phyloP scores from a whole-genome alignment of 2,113 vertebrate genomes.

The Periophthalmus modestus region DNA sequence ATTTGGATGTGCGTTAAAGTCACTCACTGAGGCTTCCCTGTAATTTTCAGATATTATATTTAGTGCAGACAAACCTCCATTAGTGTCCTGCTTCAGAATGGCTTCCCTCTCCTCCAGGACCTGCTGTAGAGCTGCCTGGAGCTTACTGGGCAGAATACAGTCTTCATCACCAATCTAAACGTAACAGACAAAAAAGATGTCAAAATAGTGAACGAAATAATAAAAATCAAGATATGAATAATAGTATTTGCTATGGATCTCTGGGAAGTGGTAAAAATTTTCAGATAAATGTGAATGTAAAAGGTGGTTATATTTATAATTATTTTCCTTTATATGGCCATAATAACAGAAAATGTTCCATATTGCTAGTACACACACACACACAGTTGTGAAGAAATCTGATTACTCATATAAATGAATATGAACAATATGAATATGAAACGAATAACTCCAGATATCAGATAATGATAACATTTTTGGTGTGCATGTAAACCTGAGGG shows the following conservation, averaged over 20 bases:
- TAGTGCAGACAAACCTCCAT: slow-evolving; percentile 75
- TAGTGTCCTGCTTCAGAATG: slow-evolving; percentile 80
- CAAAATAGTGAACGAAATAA: neutral
- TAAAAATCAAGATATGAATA: neutral
- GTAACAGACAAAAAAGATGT: slow-evolving; percentile 6
- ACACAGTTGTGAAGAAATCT: too few relatives aligned
- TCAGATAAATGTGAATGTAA: too few relatives aligned
- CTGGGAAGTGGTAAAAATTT: neutral
- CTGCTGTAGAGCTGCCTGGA: slow-evolving; percentile 90
- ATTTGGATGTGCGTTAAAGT: neutral
- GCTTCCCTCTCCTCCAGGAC: slow-evolving; percentile 89
- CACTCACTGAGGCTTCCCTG: neutral
- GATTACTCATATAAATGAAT: too few relatives aligned
- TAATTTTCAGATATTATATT: slow-evolving; percentile 5
- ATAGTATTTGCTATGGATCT: neutral
- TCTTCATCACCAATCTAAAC: slow-evolving; percentile 90
- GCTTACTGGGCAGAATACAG: slow-evolving; percentile 93
- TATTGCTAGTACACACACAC: too few relatives aligned
- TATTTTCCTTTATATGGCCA: too few relatives aligned
- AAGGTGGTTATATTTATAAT: too few relatives aligned
- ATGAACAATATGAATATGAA: too few relatives aligned
- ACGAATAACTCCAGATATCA: too few relatives aligned
- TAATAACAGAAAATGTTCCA: too few relatives aligned
- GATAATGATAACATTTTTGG: too few relatives aligned
- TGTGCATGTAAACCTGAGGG: neutral